Evolutionary conservation across 37 sponge, comb jelly and placozoan species (phyloP).

Genomic region (Dysidea cf. avara): DNA sequence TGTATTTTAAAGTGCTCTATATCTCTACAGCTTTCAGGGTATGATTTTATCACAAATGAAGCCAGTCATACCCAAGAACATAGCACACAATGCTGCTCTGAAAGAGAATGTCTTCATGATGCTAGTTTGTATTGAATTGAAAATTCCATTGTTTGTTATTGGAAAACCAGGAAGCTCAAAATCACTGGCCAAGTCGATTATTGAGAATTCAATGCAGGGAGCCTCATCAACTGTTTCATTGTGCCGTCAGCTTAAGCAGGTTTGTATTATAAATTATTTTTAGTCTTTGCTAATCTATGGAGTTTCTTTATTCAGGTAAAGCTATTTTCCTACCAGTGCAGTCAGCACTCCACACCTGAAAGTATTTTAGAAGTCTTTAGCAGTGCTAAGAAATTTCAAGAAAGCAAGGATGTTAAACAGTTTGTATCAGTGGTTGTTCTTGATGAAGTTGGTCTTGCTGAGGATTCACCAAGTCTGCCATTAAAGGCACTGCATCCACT

Average conservation of each 20-base stretch:
- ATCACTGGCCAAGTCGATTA: conserved; percentile 85
- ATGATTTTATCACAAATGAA: no score
- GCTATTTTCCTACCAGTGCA: conserved; percentile 70
- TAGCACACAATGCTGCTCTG: conserved; percentile 92
- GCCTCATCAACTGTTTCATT: conserved; percentile 20
- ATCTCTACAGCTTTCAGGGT: no score
- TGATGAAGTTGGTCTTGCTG: conserved; percentile 91
- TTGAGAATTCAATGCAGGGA: conserved; percentile 82
- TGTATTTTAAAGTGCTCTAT: no score
- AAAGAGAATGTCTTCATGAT: conserved; percentile 99
- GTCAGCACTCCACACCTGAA: conserved; percentile 60
- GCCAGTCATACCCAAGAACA: no score
- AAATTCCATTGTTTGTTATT: conserved; percentile 94
- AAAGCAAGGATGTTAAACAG: conserved; percentile 30
- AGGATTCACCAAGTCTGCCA: no score
- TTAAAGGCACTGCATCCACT: conserved; percentile 88
- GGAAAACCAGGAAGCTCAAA: conserved; percentile 99
- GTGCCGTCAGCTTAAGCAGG: conserved; percentile 50
- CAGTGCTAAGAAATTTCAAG: conserved; percentile 32
- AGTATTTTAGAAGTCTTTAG: conserved; percentile 52
- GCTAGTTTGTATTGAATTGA: conserved; percentile 91
- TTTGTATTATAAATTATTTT: no score
- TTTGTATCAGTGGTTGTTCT: conserved; percentile 83
- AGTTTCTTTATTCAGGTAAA: conserved; percentile 18
- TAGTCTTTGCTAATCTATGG: no score